Evolutionary conservation across 2,888 invertebrate species (phyloP).

Genomic region (Drosophila greeni): DNA sequence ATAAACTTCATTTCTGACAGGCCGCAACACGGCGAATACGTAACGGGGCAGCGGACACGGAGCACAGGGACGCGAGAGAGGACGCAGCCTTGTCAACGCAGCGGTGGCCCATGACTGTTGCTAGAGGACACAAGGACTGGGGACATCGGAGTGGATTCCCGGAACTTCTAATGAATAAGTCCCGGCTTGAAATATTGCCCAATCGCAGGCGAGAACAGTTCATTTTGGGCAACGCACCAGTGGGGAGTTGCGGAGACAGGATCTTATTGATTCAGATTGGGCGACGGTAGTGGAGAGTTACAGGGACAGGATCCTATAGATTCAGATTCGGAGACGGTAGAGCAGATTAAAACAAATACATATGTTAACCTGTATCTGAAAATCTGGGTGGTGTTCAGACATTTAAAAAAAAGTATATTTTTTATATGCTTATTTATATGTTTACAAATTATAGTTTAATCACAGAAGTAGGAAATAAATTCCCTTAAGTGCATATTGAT

Average conservation of each 20-base stretch:
- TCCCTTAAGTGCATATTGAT: too few relatives aligned
- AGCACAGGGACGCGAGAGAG: conserved; percentile 45
- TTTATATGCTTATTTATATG: too few relatives aligned
- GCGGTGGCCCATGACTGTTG: conserved; percentile 57
- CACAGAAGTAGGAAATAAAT: too few relatives aligned
- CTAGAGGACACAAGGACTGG: conserved; percentile 32
- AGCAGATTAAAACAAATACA: neutral
- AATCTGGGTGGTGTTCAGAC: too few relatives aligned
- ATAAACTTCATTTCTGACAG: conserved; percentile 78
- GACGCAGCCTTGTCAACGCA: conserved; percentile 64
- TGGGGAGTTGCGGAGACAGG: conserved; percentile 1
- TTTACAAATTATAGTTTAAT: too few relatives aligned
- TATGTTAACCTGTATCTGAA: neutral
- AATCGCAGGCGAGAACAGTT: conserved; percentile 18
- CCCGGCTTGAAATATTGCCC: conserved; percentile 55
- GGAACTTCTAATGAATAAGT: conserved; percentile 60
- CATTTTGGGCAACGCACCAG: conserved; percentile 15
- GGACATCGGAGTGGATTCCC: conserved; percentile 7
- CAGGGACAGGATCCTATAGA: conserved; percentile 11
- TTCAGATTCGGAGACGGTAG: neutral
- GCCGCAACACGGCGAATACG: conserved; percentile 64
- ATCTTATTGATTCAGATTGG: conserved; percentile 9
- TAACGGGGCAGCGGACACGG: conserved; percentile 23
- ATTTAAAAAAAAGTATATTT: too few relatives aligned
- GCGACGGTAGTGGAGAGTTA: neutral